These are phyloP conservation scores for Pseudachorutes palmiensis DNA, from an alignment of 1,140 invertebrate genomes.

Conservation along the genomic window DNA sequence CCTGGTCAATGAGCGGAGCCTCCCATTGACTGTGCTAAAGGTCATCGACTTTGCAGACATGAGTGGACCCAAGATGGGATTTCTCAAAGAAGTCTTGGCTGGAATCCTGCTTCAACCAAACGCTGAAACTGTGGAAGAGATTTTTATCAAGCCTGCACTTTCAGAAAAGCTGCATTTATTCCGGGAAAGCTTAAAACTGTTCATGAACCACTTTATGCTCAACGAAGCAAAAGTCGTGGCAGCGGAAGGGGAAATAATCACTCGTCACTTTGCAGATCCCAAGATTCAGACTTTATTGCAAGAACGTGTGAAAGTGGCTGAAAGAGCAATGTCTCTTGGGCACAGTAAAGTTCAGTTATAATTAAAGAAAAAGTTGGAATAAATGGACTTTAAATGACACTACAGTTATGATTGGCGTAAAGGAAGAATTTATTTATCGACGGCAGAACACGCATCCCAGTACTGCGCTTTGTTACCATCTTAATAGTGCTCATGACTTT, in stretches of 20 bases:
- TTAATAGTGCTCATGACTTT: too few relatives aligned
- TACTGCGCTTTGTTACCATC: too few relatives aligned
- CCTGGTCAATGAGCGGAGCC: slow-evolving; percentile 66
- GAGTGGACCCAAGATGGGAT: slow-evolving; percentile 57
- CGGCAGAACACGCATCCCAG: too few relatives aligned
- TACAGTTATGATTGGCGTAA: too few relatives aligned
- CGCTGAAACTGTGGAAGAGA: slow-evolving; percentile 50
- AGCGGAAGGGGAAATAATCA: not conserved
- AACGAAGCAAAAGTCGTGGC: slow-evolving; percentile 39
- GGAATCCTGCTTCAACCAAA: slow-evolving; percentile 57
- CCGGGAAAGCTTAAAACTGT: slow-evolving; percentile 63
- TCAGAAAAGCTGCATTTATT: slow-evolving; percentile 62
- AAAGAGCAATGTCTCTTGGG: slow-evolving; percentile 28
- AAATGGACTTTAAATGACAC: too few relatives aligned
- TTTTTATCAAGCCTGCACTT: slow-evolving; percentile 58
- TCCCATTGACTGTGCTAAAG: slow-evolving; percentile 78
- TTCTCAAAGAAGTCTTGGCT: slow-evolving; percentile 62
- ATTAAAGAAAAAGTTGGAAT: too few relatives aligned
- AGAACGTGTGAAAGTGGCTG: slow-evolving; percentile 31
- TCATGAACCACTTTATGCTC: slow-evolving; percentile 69
- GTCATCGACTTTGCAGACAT: slow-evolving; percentile 73
- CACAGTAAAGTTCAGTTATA: slow-evolving; percentile 19
- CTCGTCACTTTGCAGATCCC: not conserved
- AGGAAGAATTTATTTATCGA: too few relatives aligned
- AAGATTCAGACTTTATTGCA: slow-evolving; percentile 15